These are phyloP conservation scores for Folsomia manolachei DNA, from an alignment of 2,888 invertebrate species.

Conservation along the genomic window DNA sequence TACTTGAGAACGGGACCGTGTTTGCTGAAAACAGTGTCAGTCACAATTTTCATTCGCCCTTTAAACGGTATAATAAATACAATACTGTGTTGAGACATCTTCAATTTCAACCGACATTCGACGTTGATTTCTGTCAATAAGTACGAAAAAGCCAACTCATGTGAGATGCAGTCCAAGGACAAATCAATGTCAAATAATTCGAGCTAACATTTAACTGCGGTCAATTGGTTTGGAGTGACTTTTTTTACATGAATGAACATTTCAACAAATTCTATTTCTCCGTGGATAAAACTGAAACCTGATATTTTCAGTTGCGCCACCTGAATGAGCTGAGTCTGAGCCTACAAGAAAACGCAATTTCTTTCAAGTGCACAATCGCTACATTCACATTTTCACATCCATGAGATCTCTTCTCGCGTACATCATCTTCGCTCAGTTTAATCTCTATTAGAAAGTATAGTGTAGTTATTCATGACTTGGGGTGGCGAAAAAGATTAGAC, in stretches of 20 bases:
- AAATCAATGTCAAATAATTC: background rate
- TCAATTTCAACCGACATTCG: too few species aligned
- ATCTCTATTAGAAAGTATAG: background rate
- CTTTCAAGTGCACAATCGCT: background rate
- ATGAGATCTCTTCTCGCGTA: too few species aligned
- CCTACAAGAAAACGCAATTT: background rate
- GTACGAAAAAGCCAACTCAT: too few species aligned
- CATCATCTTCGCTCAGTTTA: background rate
- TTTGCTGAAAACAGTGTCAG: background rate
- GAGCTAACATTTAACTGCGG: background rate
- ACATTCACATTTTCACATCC: background rate
- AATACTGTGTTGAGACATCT: too few species aligned
- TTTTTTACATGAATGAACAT: background rate
- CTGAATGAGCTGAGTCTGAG: too few species aligned
- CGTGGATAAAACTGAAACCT: background rate
- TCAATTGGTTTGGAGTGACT: background rate
- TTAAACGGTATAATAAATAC: too few species aligned
- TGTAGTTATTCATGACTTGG: too few species aligned
- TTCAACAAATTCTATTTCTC: background rate
- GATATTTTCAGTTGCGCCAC: too few species aligned
- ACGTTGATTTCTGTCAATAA: too few species aligned
- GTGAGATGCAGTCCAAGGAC: background rate
- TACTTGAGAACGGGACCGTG: background rate
- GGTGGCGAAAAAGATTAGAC: too few species aligned
- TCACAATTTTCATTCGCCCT: background rate